Evolutionary conservation across 2,113 vertebrate genomes (phyloP).

Genomic region (Kryptolebias marmoratus): DNA sequence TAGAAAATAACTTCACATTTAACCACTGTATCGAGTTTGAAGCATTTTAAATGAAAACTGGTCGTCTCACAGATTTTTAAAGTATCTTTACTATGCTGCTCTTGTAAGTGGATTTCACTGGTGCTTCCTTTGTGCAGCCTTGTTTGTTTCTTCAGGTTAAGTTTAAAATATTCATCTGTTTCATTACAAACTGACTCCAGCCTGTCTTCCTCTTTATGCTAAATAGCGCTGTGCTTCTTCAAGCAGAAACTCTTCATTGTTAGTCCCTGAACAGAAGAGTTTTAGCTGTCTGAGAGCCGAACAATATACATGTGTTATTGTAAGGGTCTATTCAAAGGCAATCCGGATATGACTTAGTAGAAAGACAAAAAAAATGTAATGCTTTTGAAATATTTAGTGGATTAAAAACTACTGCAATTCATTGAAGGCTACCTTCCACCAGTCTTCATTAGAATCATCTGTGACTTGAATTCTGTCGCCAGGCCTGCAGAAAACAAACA

Average conservation of each 20-base stretch:
- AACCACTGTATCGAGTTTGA: no score
- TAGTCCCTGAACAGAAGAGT: constrained; percentile 20
- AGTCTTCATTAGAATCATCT: constrained; percentile 92
- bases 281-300: neutral
- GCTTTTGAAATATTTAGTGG: neutral
- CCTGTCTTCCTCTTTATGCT: constrained; percentile 37
- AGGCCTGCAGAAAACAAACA: constrained; percentile 75
- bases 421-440: constrained; percentile 88
- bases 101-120: neutral
- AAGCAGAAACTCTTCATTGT: constrained; percentile 38
- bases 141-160: constrained; percentile 40
- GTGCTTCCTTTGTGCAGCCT: constrained; percentile 5
- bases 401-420: neutral
- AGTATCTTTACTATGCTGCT: neutral
- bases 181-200: constrained; percentile 35
- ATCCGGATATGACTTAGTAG: constrained; percentile 7
- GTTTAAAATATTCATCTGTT: constrained; percentile 33
- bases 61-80: neutral
- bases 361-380: neutral
- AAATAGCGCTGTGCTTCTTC: constrained; percentile 1
- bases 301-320: neutral
- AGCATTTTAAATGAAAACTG: neutral
- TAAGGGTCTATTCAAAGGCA: neutral
- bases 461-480: constrained; percentile 90
- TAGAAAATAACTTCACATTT: neutral